Base-by-base conservation (phyloP, 1,140 invertebrate species). In the Drosophila micromelanica region DNA sequence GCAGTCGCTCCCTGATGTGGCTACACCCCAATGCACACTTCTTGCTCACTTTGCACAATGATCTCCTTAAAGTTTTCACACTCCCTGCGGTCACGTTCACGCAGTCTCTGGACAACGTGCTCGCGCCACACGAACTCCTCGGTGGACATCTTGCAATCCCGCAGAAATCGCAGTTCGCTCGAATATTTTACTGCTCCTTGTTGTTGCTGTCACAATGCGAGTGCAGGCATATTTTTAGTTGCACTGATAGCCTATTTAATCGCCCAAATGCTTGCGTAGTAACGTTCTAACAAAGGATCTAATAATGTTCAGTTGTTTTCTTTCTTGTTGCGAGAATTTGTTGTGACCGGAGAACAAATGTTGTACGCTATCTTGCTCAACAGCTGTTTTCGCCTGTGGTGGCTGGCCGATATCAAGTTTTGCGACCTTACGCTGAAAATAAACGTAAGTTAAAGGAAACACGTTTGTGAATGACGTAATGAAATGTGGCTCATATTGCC, bases 51-150 rank as follows among this genome's bases (percentile, higher is more conserved):
- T 82, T 94, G 93, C 75, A 92, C 92, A 70, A 95, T 94, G 60
- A 95, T 93, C 90, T 95, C 94, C 62, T 94, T 93, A 78, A 94
- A 95, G 76, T 93, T 93, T 37, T 93, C 82, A 15, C 93, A 94
- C 92, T 95, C 93, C 54, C 91, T 92, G 79, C 91, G 93, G 85
- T 95, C 95, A 73, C 95, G 92, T 52, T 93, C 92, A 27, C 93
- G 93, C 52, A 95, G 79, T 75, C 94, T 93, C 67, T 85, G 91
- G 69, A 95, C 90, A 70, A 95, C 92, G 85, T 92, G 91, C 63
- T 93, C 93, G 59, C 94, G 93, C 94, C 94, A 95, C 73, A 90
- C 73, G 57, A 37, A 80, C 27, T 86, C 82, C 45, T 86, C 82
- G 32, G 75, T 76, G 62, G 82, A 76, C 82, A 86, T 86, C 45